Evolutionary conservation across 1,140 invertebrate species (phyloP).

Genomic region (Meloidogyne hapla): DNA sequence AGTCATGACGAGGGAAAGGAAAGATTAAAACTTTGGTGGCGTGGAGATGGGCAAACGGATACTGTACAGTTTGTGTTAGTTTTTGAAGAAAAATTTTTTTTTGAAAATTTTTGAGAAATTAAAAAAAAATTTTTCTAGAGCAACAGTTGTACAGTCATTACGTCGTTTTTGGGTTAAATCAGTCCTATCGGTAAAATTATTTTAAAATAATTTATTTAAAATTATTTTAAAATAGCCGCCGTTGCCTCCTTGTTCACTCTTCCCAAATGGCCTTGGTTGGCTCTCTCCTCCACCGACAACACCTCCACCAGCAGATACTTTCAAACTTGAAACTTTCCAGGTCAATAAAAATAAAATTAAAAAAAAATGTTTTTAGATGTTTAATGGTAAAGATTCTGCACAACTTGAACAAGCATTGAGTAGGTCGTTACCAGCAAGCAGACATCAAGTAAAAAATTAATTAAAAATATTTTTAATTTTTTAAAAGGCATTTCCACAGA

Average conservation of each 20-base stretch:
- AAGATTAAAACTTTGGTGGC: slow-evolving; percentile 51
- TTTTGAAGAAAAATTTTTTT: neutral
- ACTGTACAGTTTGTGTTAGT: slow-evolving; percentile 27
- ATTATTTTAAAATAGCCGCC: slow-evolving; percentile 13
- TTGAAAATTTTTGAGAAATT: slow-evolving; percentile 22
- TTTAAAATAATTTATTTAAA: slow-evolving; percentile 28
- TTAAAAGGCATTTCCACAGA: neutral
- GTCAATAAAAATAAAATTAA: neutral
- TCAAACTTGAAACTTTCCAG: slow-evolving; percentile 60
- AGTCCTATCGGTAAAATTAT: slow-evolving; percentile 44
- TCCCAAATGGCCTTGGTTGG: slow-evolving; percentile 42
- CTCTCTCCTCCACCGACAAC: slow-evolving; percentile 33
- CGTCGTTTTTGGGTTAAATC: slow-evolving; percentile 59
- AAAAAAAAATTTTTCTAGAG: slow-evolving; percentile 43
- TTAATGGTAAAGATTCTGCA: slow-evolving; percentile 43
- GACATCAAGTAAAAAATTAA: neutral
- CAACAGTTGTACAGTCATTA: slow-evolving; percentile 59
- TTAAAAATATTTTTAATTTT: neutral
- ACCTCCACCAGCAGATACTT: slow-evolving; percentile 57
- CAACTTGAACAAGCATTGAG: slow-evolving; percentile 34
- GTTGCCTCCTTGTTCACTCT: slow-evolving; percentile 42
- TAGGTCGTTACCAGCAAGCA: neutral
- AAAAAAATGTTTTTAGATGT: slow-evolving; percentile 35
- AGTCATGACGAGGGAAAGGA: slow-evolving; percentile 57
- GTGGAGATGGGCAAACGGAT: slow-evolving; percentile 13